Evolutionary conservation across 1,140 invertebrate genomes (phyloP), one percentile per base, ranked within the genome.

Genomic region (Zaprionus capensis): DNA sequence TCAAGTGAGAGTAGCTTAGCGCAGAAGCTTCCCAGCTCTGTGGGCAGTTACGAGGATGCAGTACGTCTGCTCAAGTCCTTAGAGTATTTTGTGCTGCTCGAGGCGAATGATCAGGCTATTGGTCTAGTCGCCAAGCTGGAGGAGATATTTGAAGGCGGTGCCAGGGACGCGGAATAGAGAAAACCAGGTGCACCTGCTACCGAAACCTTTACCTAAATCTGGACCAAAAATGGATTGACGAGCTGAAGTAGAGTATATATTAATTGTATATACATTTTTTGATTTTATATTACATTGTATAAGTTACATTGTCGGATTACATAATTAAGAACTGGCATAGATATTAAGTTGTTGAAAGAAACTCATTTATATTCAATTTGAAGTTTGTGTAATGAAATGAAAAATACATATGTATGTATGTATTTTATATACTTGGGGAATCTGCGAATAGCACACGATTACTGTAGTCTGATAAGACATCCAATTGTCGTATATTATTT

Each of bases 31-130:
- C 86, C 91, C 6, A 68, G 69, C 1, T 69, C 62, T 11, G 84
- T 92, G 9, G 61, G 61, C 5, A 86, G 49, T 76, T 92, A 92
- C 62, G 71, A 62, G 46, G 91, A 92, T 70, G 91, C 91, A 1
- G 59, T 92, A 22, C 81, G 75, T 11, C 75, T 90, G 14, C 76
- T 92, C 0, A 92, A 87, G 41, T 91, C 91, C 3, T 38, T 92
- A 1, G 91, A 91, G 41, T 91, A 92, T 1, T 92, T 92, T 26
- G 85, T 81, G 0, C 63, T 92, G 26, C 64, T 92, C 20, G 77
- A 92, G 58, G 91, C 91, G 34, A 92, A 92, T 56, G 92, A 92
- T 74, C 82, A 91, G n/a, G 91, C 81, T 28, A 92, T 92, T 24
- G 87, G 87, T 1, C 57, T 92, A 24, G 73, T 92, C 36, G 76